Base-by-base conservation (phyloP, 2,113 vertebrate species). In the Fulica atra region DNA sequence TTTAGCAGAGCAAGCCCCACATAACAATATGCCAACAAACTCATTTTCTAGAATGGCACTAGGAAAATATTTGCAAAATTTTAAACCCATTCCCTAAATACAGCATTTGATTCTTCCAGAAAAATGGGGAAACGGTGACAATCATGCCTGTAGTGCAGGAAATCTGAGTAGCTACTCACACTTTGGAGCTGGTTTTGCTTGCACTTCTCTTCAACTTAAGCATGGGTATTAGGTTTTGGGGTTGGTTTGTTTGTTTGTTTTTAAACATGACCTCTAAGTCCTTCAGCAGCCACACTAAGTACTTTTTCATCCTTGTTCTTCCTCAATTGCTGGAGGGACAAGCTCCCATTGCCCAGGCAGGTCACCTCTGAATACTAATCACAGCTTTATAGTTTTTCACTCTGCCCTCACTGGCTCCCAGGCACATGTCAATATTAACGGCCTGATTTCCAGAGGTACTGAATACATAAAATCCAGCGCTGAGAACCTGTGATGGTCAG, bases 21-120 rank as follows among this genome's bases (percentile, higher is more conserved):
- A 51, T 87, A 97, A 97, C 93, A 96, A 97, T 92, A 95, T 97
- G 97, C 94, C 97, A 97, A 93, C 72, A 94, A 97, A 97, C 73
- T 96, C 88, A 46, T 97, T 94, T 98, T 90, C 95, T 98, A 98
- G 97, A 98, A 97, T 54, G 73, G 95, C 96, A 97, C 97, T 72
- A 95, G 90, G 94, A 97, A 98, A 98, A 98, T 98, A 97, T 98
- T 98, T 98, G 97, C 97, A 98, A 98, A 98, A 97, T 91, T 87
- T 77, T 90, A 95, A 96, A 86, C 36, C 78, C 77, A 84, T 97
- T 97, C 92, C 95, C 95, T 96, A 97, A 97, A 97, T 97, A 96
- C 86, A 97, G 95, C 89, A 94, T 82, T 94, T 94, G 87, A 93
- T 89, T 96, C 94, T 95, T 96, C 93, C 84, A 96, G 93, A 70